Percentiles rank a stretch among this genome's conserved stretches.
Evolutionary conservation across 2,113 vertebrate genomes (phyloP).

Genomic region (cattle (Bos taurus)): DNA sequence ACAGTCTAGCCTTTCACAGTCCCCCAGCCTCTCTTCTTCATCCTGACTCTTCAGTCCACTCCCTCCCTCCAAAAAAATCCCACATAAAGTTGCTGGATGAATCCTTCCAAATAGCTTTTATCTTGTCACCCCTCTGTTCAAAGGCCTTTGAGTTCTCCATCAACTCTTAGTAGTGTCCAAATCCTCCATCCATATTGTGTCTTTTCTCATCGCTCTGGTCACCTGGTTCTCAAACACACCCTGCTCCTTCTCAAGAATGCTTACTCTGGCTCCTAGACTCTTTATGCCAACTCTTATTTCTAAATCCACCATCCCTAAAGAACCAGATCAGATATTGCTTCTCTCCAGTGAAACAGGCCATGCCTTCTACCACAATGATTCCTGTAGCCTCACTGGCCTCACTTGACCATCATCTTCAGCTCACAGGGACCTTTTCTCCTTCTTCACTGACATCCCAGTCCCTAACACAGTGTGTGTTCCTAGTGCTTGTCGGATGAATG

Average conservation of each 20-base stretch:
- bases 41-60: neutral
- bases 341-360: neutral
- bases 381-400: neutral
- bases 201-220: neutral
- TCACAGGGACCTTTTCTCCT: neutral
- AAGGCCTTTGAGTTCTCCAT: neutral
- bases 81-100: neutral
- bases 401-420: neutral
- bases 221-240: neutral
- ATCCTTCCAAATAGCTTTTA: neutral
- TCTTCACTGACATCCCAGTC: neutral
- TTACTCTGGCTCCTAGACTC: neutral
- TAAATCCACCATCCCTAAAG: neutral
- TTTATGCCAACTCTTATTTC: neutral
- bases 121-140: neutral
- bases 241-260: neutral
- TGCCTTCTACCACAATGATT: neutral
- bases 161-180: neutral
- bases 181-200: neutral
- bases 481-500: neutral
- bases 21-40: neutral
- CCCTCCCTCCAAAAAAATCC: neutral
- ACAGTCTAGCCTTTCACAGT: neutral
- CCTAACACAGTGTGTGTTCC: neutral
- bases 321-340: neutral